These are phyloP conservation scores for Ophion ellenae DNA, from an alignment of 2,888 invertebrate species.

Conservation along the genomic window DNA sequence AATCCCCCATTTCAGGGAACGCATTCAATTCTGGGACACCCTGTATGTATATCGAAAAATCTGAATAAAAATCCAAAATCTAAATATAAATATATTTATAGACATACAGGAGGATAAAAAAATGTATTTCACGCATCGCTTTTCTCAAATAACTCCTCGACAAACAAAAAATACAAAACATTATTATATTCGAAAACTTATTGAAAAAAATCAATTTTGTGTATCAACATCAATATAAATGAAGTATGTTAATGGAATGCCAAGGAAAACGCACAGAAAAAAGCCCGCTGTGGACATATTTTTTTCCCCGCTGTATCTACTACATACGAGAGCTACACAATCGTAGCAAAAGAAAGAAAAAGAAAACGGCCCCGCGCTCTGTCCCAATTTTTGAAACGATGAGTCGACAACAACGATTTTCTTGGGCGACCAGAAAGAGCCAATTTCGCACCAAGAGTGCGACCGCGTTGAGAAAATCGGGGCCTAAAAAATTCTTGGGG, in stretches of 20 bases:
- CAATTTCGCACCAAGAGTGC: too few species aligned
- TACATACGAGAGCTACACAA: neutral
- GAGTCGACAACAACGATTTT: slow-evolving; percentile 5
- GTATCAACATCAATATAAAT: too few species aligned
- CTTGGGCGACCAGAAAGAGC: slow-evolving; percentile 1
- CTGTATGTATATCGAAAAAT: too few species aligned
- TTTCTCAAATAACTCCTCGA: neutral
- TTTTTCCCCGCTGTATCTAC: too few species aligned
- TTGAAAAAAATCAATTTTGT: too few species aligned
- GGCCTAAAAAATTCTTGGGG: slow-evolving; percentile 9
- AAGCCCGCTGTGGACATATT: too few species aligned
- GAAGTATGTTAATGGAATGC: neutral
- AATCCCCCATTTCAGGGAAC: too few species aligned
- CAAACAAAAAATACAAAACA: too few species aligned
- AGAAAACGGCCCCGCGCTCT: slow-evolving; percentile 15
- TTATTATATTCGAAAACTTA: too few species aligned
- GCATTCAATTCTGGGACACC: too few species aligned
- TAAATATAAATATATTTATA: too few species aligned
- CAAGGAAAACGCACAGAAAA: neutral
- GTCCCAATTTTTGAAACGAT: slow-evolving; percentile 48
- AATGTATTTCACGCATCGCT: neutral
- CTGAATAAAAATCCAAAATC: too few species aligned
- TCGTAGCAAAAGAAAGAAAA: neutral
- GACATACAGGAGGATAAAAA: neutral
- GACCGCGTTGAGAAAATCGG: neutral